phyloP scores from a whole-genome alignment of 2,797 vertebrate species.

The Tadarida brasiliensis region DNA sequence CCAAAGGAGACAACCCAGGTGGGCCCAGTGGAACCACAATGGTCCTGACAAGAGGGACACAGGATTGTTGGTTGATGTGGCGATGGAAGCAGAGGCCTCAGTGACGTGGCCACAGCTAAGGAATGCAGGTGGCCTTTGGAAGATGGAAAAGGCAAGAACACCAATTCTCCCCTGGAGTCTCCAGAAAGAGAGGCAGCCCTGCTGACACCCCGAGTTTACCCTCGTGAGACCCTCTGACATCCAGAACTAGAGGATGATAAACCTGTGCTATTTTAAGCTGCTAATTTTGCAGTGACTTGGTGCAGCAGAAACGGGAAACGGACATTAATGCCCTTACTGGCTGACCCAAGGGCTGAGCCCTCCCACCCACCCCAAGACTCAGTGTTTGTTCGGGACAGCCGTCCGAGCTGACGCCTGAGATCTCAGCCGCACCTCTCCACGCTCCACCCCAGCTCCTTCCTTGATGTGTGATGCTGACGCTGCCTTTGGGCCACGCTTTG shows the following conservation, averaged over 20 bases:
- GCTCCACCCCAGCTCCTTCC: accelerated
- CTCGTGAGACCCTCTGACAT: background rate
- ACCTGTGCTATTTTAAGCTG: background rate
- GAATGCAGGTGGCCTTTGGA: background rate
- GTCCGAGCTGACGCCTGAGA: accelerated
- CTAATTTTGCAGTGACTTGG: background rate
- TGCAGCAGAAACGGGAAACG: background rate
- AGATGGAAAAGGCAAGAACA: background rate
- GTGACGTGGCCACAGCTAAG: background rate
- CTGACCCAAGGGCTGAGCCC: background rate
- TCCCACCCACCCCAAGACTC: background rate
- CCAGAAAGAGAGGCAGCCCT: background rate
- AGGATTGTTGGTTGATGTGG: background rate
- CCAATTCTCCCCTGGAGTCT: background rate
- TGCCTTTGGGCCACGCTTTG: background rate
- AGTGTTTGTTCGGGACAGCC: background rate
- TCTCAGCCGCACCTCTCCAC: background rate
- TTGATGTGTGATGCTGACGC: accelerated
- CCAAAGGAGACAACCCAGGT: background rate
- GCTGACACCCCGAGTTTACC: background rate
- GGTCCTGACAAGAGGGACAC: background rate
- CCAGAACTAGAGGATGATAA: background rate
- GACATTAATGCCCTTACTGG: background rate
- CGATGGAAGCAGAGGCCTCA: background rate
- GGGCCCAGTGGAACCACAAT: background rate